These are phyloP conservation scores for Labeo calbasu DNA, from an alignment of 2,797 vertebrate genomes.

Conservation along the genomic window DNA sequence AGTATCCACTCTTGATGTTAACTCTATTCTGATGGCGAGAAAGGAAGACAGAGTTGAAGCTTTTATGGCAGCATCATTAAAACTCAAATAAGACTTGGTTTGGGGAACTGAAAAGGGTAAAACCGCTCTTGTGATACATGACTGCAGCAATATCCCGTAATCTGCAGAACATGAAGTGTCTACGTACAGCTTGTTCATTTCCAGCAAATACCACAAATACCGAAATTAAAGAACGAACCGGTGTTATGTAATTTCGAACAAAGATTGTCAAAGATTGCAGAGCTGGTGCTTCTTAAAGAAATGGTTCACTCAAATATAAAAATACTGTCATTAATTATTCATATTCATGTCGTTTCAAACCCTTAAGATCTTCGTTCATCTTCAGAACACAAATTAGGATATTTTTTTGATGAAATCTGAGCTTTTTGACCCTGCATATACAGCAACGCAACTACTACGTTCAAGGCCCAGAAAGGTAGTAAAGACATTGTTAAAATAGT, in stretches of 20 bases:
- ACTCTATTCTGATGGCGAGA: background rate
- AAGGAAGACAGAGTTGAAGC: background rate
- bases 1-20: constrained; percentile 21
- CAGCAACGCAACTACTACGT: background rate
- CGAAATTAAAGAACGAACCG: background rate
- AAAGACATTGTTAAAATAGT: background rate
- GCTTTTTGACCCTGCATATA: background rate
- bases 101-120: background rate
- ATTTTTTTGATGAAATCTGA: background rate
- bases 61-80: constrained; percentile 8
- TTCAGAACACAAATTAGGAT: background rate
- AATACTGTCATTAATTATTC: background rate
- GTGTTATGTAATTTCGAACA: background rate
- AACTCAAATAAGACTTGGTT: background rate
- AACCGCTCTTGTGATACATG: background rate
- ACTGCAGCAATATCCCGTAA: background rate
- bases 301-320: background rate
- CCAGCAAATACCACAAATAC: background rate
- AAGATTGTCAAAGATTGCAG: background rate
- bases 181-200: background rate
- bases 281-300: background rate
- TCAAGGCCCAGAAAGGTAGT: background rate
- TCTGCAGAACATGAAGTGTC: background rate
- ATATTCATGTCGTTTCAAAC: no score
- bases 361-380: background rate